A percentile compares a stretch with the other conserved stretches of the same genome.
Conservation (phyloP, 2,797 vertebrate species). For the Sitta carolinensis region DNA sequence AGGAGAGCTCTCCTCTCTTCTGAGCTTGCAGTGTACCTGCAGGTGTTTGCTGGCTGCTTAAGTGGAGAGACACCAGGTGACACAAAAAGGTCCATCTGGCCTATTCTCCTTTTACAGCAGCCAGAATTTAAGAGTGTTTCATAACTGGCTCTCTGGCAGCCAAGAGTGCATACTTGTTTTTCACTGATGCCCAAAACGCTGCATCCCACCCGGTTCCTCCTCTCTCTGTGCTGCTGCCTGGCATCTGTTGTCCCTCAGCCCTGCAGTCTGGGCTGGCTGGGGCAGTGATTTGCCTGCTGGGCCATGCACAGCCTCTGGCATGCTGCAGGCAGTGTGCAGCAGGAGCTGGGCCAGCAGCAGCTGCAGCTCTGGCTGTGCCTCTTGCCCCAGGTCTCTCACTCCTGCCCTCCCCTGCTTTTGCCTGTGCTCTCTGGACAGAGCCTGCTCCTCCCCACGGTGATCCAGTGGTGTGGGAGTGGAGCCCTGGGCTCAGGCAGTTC, state of each 20-base stretch:
- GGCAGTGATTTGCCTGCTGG: not conserved
- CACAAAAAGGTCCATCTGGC: not conserved
- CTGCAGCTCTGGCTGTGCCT: not conserved
- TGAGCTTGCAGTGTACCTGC: not conserved
- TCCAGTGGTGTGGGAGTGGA: not conserved
- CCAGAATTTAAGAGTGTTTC: not conserved
- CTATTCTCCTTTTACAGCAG: not conserved
- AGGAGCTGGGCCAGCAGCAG: not conserved
- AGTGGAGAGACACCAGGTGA: not conserved
- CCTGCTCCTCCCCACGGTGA: not conserved
- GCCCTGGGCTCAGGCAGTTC: not conserved
- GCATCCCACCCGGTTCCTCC: not conserved
- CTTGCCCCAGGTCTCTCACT: not conserved
- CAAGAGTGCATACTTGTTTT: not conserved
- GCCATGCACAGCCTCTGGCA: rapidly evolving
- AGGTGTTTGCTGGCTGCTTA: not conserved
- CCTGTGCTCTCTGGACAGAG: not conserved
- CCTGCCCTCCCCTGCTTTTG: not conserved
- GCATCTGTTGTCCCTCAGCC: not conserved
- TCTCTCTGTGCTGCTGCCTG: not conserved
- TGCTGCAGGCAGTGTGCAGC: not conserved
- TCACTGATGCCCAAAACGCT: not conserved
- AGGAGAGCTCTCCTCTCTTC: not conserved
- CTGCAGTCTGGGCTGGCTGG: not conserved
- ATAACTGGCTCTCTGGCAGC: not conserved